Evolutionary conservation across 2,797 vertebrate genomes (phyloP).

Genomic region (Poeciliopsis presidionis): DNA sequence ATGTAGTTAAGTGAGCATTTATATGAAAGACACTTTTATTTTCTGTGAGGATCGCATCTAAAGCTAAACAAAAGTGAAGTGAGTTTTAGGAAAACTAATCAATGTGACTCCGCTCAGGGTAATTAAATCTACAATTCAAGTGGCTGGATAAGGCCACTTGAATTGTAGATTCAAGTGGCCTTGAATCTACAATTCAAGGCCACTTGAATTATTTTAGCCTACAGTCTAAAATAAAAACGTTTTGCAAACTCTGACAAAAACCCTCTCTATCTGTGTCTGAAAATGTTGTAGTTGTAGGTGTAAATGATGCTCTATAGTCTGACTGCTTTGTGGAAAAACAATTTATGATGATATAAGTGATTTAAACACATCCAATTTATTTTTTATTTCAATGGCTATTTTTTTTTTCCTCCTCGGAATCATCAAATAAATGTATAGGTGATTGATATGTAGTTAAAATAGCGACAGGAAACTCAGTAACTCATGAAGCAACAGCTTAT

Average conservation of each 20-base stretch:
- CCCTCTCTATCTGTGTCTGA: not conserved
- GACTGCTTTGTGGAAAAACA: slow-evolving; percentile 30
- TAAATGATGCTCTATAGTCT: slow-evolving; percentile 28
- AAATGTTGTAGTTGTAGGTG: not conserved
- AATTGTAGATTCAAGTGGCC: too few relatives aligned
- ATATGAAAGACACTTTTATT: not conserved
- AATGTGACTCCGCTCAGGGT: not conserved
- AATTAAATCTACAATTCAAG: not conserved
- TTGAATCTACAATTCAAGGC: not conserved
- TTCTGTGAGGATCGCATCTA: not conserved
- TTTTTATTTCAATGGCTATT: not conserved
- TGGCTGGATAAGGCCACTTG: not conserved
- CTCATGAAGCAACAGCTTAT: too few relatives aligned
- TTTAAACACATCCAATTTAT: slow-evolving; percentile 48
- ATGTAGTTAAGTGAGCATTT: not conserved
- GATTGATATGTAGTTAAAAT: too few relatives aligned
- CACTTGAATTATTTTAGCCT: too few relatives aligned
- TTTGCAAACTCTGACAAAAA: not conserved
- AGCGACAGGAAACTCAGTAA: too few relatives aligned
- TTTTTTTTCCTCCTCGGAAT: not conserved
- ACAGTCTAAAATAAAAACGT: not conserved
- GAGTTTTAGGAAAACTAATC: not conserved
- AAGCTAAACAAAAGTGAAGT: not conserved
- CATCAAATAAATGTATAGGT: not conserved
- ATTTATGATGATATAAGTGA: slow-evolving; percentile 46